Conservation (phyloP, 2,113 vertebrate genomes). For the Sinocyclocheilus maitianheensis region DNA sequence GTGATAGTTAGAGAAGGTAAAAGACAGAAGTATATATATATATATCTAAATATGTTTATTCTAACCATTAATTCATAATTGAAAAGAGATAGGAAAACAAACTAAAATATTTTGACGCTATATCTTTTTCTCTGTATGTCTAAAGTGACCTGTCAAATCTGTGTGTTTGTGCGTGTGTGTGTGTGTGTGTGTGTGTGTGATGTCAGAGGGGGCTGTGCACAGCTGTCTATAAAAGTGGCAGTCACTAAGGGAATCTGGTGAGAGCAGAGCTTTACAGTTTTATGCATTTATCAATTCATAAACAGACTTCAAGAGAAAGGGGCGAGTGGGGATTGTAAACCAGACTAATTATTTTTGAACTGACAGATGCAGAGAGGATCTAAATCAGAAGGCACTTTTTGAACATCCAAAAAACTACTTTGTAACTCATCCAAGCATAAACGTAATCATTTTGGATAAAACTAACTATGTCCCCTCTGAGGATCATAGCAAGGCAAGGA, state of each 20-base stretch:
- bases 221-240: conserved; percentile 56
- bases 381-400: neutral
- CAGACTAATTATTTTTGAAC: neutral
- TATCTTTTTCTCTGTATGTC: neutral
- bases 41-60: neutral
- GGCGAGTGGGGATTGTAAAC: neutral
- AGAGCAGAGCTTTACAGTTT: conserved; percentile 36
- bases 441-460: neutral
- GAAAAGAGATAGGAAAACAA: neutral
- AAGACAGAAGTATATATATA: neutral
- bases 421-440: neutral
- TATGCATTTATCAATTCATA: conserved; percentile 24
- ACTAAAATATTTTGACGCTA: too few species aligned
- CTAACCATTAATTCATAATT: neutral
- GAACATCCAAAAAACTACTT: neutral
- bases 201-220: conserved; percentile 57
- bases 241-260: conserved; percentile 49
- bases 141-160: neutral
- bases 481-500: conserved; percentile 8
- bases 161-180: conserved; percentile 26
- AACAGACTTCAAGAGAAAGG: neutral
- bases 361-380: neutral
- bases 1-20: neutral
- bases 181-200: conserved; percentile 37
- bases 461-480: conserved; percentile 32